Conservation (phyloP, 2,888 invertebrate species). For the Perithous albicinctus region DNA sequence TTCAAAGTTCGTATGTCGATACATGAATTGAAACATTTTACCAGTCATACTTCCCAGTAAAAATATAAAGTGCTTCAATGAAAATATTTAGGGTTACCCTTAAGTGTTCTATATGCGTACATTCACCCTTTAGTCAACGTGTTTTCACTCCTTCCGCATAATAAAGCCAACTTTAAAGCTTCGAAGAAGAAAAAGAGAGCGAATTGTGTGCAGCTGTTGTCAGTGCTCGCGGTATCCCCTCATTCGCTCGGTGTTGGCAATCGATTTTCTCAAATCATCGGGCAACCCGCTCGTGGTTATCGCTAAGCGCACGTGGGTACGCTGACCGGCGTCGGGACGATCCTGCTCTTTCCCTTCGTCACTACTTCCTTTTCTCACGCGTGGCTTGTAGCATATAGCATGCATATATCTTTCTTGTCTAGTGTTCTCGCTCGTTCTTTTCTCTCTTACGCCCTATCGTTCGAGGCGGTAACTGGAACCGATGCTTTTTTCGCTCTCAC, state of each 20-base stretch:
- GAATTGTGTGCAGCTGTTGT: constrained; percentile 6
- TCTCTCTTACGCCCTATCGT: constrained; percentile 18
- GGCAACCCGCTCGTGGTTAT: constrained; percentile 35
- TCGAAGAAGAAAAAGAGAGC: not conserved
- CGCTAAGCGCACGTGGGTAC: constrained; percentile 22
- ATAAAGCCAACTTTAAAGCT: not conserved
- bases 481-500: constrained; percentile 55
- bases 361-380: constrained; percentile 3
- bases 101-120: too few relatives aligned
- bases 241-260: constrained; percentile 14
- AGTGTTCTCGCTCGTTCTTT: not conserved
- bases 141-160: not conserved
- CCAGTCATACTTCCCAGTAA: too few relatives aligned
- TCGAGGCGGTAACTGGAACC: constrained; percentile 58
- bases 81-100: too few relatives aligned
- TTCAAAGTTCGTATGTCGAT: too few relatives aligned
- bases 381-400: not conserved
- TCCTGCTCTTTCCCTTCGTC: constrained; percentile 30
- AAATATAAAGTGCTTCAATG: too few relatives aligned
- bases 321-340: constrained; percentile 35
- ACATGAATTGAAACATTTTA: too few relatives aligned
- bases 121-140: too few relatives aligned
- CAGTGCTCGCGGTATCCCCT: not conserved
- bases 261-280: constrained; percentile 48
- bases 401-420: not conserved